A percentile compares a stretch with the other conserved stretches of the same genome.
Evolutionary conservation across 2,888 invertebrate genomes (phyloP).

Genomic region (Ryuthela nishihirai): DNA sequence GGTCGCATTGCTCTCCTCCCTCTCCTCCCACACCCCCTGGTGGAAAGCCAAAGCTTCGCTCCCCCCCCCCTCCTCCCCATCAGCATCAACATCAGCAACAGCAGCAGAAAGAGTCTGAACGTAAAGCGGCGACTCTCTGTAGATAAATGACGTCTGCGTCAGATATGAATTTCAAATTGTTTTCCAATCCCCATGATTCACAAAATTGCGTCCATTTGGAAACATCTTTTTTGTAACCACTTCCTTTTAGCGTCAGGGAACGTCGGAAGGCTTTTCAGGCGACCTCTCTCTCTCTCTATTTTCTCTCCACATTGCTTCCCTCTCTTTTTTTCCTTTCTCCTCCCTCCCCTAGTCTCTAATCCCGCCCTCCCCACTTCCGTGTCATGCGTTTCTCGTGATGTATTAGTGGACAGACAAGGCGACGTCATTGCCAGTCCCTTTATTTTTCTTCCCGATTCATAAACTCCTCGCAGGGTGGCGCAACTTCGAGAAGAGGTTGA

Average conservation of each 20-base stretch:
- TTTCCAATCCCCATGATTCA: conserved; percentile 40
- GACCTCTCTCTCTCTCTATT: conserved; percentile 24
- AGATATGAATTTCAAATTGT: conserved; percentile 41
- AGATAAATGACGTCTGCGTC: conserved; percentile 36
- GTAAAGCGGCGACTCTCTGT: neutral
- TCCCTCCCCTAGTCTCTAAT: conserved; percentile 6
- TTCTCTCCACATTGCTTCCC: conserved; percentile 2
- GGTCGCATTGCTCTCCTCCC: neutral
- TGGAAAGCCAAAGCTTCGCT: neutral
- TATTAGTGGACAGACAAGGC: conserved; percentile 31
- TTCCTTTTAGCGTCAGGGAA: conserved; percentile 30
- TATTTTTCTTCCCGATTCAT: neutral
- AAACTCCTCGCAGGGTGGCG: too few relatives aligned
- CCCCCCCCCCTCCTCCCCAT: conserved; percentile 5
- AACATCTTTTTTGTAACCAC: conserved; percentile 40
- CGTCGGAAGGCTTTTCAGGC: conserved; percentile 3
- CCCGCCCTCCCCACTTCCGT: neutral
- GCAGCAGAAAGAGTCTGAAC: neutral
- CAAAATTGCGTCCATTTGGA: conserved; percentile 40
- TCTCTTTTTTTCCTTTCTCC: conserved; percentile 1
- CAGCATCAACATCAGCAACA: conserved; percentile 21
- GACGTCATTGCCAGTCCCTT: conserved; percentile 13
- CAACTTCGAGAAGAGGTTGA: conserved; percentile 18
- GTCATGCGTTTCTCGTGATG: conserved; percentile 27
- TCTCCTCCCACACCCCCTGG: neutral